phyloP scores from a whole-genome alignment of 2,888 invertebrate species.

The Pyrocoelia pectoralis region DNA sequence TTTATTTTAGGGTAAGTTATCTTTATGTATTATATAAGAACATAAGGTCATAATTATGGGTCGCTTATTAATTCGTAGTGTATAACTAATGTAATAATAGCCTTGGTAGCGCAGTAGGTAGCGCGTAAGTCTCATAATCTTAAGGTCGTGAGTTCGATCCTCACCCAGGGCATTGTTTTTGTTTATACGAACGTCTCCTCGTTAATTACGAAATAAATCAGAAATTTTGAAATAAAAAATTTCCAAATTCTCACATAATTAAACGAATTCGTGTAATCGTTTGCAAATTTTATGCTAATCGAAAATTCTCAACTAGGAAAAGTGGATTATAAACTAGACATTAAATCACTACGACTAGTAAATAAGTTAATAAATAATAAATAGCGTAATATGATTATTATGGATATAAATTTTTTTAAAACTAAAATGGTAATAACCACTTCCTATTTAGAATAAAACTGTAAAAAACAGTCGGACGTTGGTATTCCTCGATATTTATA shows the following conservation, averaged over 20 bases:
- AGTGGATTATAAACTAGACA: background rate
- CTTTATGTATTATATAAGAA: too few species aligned
- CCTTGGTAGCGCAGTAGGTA: slow-evolving; percentile 88
- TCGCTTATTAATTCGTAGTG: too few species aligned
- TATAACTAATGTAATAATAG: too few species aligned
- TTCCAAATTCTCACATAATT: too few species aligned
- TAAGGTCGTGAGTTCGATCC: slow-evolving; percentile 97
- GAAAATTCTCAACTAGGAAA: background rate
- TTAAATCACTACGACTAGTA: background rate
- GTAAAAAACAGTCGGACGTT: slow-evolving; percentile 13
- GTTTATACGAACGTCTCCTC: slow-evolving; percentile 83
- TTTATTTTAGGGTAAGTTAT: too few species aligned
- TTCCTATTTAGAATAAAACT: slow-evolving; percentile 13
- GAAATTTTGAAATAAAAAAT: too few species aligned
- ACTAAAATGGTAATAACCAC: slow-evolving; percentile 6
- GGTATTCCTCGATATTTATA: background rate
- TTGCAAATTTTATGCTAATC: background rate
- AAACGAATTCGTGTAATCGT: too few species aligned
- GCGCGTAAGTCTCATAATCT: slow-evolving; percentile 92
- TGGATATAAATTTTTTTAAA: slow-evolving; percentile 1
- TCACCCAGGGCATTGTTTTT: slow-evolving; percentile 88
- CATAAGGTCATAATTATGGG: too few species aligned
- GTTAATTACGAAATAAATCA: too few species aligned
- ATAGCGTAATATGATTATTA: background rate
- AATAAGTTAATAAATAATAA: slow-evolving; percentile 1